A percentile compares a stretch with the other conserved stretches of the same genome.
phyloP scores from a whole-genome alignment of 2,113 vertebrate species.

The Grallaria varia region DNA sequence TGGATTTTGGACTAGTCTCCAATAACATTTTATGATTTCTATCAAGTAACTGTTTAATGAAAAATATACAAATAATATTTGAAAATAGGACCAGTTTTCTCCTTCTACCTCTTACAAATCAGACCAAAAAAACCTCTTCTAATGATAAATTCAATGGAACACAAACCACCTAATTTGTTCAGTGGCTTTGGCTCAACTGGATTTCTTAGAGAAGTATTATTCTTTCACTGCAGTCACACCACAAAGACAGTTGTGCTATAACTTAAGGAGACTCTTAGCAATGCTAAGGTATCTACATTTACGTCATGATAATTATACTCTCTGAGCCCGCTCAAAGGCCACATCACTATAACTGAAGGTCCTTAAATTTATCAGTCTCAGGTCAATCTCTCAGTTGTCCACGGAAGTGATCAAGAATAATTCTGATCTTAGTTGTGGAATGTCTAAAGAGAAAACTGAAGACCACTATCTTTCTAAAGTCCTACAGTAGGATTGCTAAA shows the following conservation, averaged over 20 bases:
- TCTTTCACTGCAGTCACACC: not conserved
- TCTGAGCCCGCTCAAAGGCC: not conserved
- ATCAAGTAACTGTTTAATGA: not conserved
- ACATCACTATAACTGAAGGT: not conserved
- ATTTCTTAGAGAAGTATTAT: not conserved
- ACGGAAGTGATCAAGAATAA: not conserved
- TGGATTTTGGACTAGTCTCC: not conserved
- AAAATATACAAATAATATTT: not conserved
- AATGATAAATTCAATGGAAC: not conserved
- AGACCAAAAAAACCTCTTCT: not conserved
- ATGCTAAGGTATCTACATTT: not conserved
- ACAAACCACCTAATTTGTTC: not conserved
- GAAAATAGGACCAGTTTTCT: not conserved
- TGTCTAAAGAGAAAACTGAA: not conserved
- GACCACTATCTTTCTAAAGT: not conserved
- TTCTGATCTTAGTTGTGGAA: not conserved
- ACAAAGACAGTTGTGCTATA: not conserved
- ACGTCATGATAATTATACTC: not conserved
- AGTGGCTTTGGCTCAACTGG: not conserved
- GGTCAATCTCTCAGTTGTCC: not conserved
- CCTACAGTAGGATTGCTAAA: not conserved
- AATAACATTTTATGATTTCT: not conserved
- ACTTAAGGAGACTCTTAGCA: not conserved
- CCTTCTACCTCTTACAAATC: not conserved
- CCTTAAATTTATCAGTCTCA: not conserved